Percentiles rank a stretch among this genome's conserved stretches.
Evolutionary conservation across 2,888 invertebrate species (phyloP).

Genomic region (Ptychoptera albimana): DNA sequence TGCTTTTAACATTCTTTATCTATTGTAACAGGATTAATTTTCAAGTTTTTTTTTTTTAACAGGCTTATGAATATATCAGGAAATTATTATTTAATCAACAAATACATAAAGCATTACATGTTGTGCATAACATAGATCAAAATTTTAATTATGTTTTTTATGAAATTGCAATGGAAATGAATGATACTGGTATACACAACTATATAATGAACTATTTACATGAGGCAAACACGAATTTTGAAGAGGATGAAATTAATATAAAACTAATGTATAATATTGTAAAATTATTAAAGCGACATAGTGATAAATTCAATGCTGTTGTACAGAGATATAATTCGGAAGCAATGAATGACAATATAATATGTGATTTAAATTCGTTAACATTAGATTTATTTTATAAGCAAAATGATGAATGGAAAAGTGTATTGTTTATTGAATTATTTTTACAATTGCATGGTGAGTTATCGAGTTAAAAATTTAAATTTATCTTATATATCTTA

Average conservation of each 20-base stretch:
- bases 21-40: neutral
- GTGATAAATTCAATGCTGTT: neutral
- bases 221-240: constrained; percentile 32
- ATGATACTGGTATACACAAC: constrained; percentile 41
- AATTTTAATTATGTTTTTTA: constrained; percentile 25
- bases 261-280: neutral
- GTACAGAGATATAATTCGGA: neutral
- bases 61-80: constrained; percentile 1
- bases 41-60: neutral
- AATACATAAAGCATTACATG: constrained; percentile 23
- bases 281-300: too few species aligned
- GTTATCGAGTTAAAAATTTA: neutral
- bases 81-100: constrained; percentile 18
- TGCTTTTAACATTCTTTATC: constrained; percentile 17
- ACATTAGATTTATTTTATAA: neutral
- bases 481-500: too few species aligned
- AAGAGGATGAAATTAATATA: constrained; percentile 20
- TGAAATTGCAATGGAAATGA: constrained; percentile 39
- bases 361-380: neutral
- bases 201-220: constrained; percentile 49
- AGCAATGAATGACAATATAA: neutral
- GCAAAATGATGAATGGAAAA: neutral
- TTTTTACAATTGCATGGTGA: neutral
- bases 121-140: constrained; percentile 21
- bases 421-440: neutral